Evolutionary conservation across 2,888 invertebrate genomes (phyloP), one percentile per base, ranked within the genome.

Genomic region (Orthosia gracilis): DNA sequence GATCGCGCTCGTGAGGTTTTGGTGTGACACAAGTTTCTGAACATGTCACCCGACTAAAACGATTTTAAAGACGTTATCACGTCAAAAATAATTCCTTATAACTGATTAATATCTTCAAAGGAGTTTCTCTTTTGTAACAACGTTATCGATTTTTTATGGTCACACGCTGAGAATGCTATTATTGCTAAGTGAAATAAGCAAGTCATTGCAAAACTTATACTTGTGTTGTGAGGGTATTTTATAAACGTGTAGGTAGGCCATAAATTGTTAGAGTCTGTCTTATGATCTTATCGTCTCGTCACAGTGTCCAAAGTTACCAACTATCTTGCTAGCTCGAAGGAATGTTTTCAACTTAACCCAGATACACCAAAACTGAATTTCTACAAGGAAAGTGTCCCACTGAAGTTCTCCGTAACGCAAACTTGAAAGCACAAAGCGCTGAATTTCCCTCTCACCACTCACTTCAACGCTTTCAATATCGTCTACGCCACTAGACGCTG

Each of bases 401-500:
- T 78, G 67, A 72, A 78, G 75, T 85, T 78, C 82, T 81, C 73
- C 73, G 79, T 85, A 77, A 84, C 82, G 82, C 78, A 82, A 89
- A 86, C 87, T 87, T 85, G 76, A 83, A 79, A 79, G 85, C 88
- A 88, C 87, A 90, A 90, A 91, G 88, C 86, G 88, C 88, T 87
- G 87, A 83, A 87, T 87, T 88, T 81, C 83, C 79, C 83, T 69
- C 82, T 85, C 69, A 76, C 69, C 69, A 80, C 72, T 76, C 77
- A 75, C 85, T 85, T 77, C 76, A 79, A 70, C 84, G 82, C 87
- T 86, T 86, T 84, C 85, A 85, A 86, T 88, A 85, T 84, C 73
- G 76, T 76, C 76, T 72, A 78, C 81, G 76, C 84, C 83, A 82
- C 78, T 84, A 76, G 80, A 85, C 81, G 77, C 75, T 76, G 65